Conservation (phyloP, 1,140 invertebrate genomes). For the Orchestia grillus region DNA sequence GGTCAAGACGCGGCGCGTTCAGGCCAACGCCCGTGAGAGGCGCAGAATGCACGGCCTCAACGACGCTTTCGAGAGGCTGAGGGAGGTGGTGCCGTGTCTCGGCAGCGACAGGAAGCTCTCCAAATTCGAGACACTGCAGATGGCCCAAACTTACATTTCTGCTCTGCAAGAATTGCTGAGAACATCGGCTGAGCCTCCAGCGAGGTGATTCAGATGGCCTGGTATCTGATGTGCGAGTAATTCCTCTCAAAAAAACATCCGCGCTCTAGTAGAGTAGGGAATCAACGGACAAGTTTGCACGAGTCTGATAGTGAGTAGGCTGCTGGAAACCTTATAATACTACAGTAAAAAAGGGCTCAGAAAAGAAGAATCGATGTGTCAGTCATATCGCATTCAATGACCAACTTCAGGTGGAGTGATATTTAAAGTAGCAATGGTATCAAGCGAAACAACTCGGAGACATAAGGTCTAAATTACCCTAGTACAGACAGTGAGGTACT, state of each 20-base stretch:
- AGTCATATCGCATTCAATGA: neutral
- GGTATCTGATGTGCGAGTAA: neutral
- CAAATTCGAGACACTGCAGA: conserved; percentile 89
- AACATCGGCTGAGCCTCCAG: conserved; percentile 73
- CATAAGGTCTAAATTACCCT: no score
- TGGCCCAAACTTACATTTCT: conserved; percentile 87
- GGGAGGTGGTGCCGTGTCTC: conserved; percentile 85
- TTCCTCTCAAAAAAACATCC: neutral
- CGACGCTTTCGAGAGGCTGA: conserved; percentile 83
- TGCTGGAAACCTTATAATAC: neutral
- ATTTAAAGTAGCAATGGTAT: no score
- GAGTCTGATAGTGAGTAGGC: neutral
- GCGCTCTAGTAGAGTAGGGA: neutral
- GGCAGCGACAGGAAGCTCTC: conserved; percentile 85
- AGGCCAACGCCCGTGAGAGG: conserved; percentile 83
- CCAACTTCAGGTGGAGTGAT: no score
- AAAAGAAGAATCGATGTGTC: neutral
- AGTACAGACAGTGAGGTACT: no score
- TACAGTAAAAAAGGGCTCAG: neutral
- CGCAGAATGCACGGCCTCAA: conserved; percentile 86
- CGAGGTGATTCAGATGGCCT: conserved; percentile 77
- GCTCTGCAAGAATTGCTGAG: conserved; percentile 76
- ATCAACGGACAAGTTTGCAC: neutral
- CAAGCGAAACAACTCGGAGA: no score
- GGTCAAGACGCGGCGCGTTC: conserved; percentile 75